phyloP scores from a whole-genome alignment of 2,888 invertebrate genomes.

The Lasioglossum leucozonium region DNA sequence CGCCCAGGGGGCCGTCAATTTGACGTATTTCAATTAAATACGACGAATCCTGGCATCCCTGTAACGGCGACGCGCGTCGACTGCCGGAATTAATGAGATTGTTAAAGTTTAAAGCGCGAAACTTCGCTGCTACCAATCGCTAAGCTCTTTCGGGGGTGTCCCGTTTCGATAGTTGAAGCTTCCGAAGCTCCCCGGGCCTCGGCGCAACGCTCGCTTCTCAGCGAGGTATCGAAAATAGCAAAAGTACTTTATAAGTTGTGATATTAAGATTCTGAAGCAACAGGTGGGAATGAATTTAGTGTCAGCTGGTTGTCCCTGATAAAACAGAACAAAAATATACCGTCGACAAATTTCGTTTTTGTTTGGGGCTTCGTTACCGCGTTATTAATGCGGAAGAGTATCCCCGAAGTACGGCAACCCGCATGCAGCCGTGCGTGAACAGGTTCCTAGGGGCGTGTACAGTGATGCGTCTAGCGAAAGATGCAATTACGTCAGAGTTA shows the following conservation, averaged over 20 bases:
- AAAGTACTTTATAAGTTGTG: not conserved
- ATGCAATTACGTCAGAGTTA: not conserved
- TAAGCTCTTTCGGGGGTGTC: not conserved
- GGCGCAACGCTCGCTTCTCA: not conserved
- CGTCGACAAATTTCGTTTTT: not conserved
- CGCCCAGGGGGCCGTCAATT: conserved; percentile 29
- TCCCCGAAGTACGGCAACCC: not conserved
- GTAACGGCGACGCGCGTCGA: not conserved
- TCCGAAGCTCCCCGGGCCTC: not conserved
- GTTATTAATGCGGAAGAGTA: not conserved
- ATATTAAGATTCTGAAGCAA: not conserved
- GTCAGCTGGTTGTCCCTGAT: not conserved
- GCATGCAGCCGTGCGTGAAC: not conserved
- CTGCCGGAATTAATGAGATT: conserved; percentile 30
- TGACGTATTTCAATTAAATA: conserved; percentile 52
- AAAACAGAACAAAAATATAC: not conserved
- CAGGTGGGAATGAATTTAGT: not conserved
- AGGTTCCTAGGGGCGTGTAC: not conserved
- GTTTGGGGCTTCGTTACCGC: not conserved
- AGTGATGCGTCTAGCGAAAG: not conserved
- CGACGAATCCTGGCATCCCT: conserved; percentile 12
- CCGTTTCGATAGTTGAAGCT: not conserved
- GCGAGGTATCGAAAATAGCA: not conserved
- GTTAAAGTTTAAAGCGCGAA: conserved; percentile 31
- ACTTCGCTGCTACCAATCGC: not conserved